These are phyloP conservation scores for Cardiocondyla obscurior DNA, from an alignment of 1,140 invertebrate genomes.

Conservation along the genomic window DNA sequence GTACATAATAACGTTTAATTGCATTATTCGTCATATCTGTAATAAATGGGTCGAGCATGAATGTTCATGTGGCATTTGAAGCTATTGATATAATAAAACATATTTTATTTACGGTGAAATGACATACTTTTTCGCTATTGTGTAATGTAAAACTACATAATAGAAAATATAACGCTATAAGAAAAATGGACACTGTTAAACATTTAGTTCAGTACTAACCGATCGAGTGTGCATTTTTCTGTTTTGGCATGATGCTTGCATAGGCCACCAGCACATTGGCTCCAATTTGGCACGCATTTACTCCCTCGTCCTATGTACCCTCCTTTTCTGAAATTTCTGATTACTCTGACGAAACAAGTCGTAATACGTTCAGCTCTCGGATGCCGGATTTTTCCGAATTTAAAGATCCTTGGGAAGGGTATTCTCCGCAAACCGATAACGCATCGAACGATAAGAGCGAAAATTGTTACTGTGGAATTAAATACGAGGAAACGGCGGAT, in stretches of 20 bases:
- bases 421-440: constrained; percentile 67
- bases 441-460: not conserved
- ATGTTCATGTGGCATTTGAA: constrained; percentile 54
- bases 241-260: constrained; percentile 81
- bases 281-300: constrained; percentile 81
- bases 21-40: constrained; percentile 17
- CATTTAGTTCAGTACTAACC: constrained; percentile 76
- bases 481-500: not conserved
- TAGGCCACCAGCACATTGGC: constrained; percentile 82
- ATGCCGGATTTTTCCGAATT: constrained; percentile 82
- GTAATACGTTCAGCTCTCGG: constrained; percentile 45
- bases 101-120: not conserved
- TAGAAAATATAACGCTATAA: constrained; percentile 25
- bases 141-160: constrained; percentile 8
- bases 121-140: not conserved
- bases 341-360: constrained; percentile 48
- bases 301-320: constrained; percentile 56
- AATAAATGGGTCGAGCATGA: constrained; percentile 55
- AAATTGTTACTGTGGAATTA: not conserved
- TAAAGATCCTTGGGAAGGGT: constrained; percentile 86
- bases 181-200: constrained; percentile 74
- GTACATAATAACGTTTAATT: constrained; percentile 6
- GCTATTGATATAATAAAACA: not conserved
- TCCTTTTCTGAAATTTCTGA: constrained; percentile 37
- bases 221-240: constrained; percentile 79